phyloP scores from a whole-genome alignment of 2,888 invertebrate genomes.

The Eilema griseolum region DNA sequence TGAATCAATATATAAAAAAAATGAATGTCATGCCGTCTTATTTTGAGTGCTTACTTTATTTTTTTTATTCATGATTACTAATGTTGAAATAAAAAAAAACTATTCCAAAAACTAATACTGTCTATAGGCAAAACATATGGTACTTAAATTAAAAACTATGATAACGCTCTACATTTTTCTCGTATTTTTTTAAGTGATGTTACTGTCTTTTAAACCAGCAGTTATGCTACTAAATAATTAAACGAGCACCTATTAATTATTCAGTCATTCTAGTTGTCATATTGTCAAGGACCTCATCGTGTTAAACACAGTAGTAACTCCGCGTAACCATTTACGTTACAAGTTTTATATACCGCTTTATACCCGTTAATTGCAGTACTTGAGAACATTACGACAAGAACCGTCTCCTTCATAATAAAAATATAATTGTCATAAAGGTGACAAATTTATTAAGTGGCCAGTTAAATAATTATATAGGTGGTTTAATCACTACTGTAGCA shows the following conservation, averaged over 20 bases:
- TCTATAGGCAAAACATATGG: not conserved
- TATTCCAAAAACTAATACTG: not conserved
- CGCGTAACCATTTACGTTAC: conserved; percentile 15
- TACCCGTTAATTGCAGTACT: conserved; percentile 40
- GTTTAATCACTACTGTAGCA: conserved; percentile 23
- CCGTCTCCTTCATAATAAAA: conserved; percentile 28
- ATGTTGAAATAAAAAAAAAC: too few species aligned
- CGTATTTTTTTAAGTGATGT: not conserved
- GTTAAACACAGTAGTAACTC: not conserved
- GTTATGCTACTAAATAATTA: conserved; percentile 13
- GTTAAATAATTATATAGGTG: conserved; percentile 17
- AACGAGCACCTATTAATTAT: conserved; percentile 8
- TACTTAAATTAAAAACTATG: not conserved
- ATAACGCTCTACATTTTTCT: not conserved
- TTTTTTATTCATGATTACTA: too few species aligned
- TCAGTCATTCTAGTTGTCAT: not conserved
- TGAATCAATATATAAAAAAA: too few species aligned
- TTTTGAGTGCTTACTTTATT: not conserved
- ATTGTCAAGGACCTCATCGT: not conserved
- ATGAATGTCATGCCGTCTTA: too few species aligned
- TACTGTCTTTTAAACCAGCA: conserved; percentile 2
- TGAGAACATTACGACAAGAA: conserved; percentile 27
- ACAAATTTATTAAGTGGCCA: conserved; percentile 36
- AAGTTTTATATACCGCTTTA: conserved; percentile 37
- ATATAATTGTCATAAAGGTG: conserved; percentile 17